Evolutionary conservation across 1,140 invertebrate genomes (phyloP), one percentile per base, ranked within the genome.

Genomic region (Bombyx mori): DNA sequence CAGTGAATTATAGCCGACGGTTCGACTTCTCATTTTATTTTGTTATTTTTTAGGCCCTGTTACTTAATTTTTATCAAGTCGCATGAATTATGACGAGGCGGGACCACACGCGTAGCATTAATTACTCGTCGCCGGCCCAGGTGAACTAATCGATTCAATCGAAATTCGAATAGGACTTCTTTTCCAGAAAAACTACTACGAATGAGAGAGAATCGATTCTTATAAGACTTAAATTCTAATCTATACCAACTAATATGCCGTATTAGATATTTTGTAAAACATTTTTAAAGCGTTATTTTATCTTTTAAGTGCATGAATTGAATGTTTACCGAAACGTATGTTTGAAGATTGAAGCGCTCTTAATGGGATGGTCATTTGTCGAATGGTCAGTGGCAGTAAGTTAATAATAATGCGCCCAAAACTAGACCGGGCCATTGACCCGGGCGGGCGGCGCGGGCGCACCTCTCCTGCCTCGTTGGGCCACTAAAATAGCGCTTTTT

Each of bases 21-120:
- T 69, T 66, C 74, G 71, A 84, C 79, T 82, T 79, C 75, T 81
- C 79, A 79, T 77, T 81, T 71, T 72, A 66, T 63, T 78, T 79
- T 82, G 73, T 74, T 81, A 79, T 81, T 54, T 78, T 75, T 82
- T 73, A 73, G 75, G 63, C 65, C 68, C 75, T 75, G 75, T 84
- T 82, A 81, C 75, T 86, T 85, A 85, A 85, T 85, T 85, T 35
- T 86, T 86, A 86, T 86, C 76, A 82, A 86, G 72, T 78, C 77
- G 68, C 76, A 82, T 85, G 80, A 85, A 69, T 86, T 86, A 85
- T 86, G 79, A 79, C 26, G 75, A 74, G 66, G 60, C 62, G 68
- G 63, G 83, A 83, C 83, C 82, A 86, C 82, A 86, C 82, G 77
- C 77, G 71, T 74, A 59, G 73, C 62, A 70, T 77, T 84, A 82